Evolutionary conservation across 2,797 vertebrate genomes (phyloP), one percentile per base, ranked within the genome.

Genomic region (Gallinago nigripennis): DNA sequence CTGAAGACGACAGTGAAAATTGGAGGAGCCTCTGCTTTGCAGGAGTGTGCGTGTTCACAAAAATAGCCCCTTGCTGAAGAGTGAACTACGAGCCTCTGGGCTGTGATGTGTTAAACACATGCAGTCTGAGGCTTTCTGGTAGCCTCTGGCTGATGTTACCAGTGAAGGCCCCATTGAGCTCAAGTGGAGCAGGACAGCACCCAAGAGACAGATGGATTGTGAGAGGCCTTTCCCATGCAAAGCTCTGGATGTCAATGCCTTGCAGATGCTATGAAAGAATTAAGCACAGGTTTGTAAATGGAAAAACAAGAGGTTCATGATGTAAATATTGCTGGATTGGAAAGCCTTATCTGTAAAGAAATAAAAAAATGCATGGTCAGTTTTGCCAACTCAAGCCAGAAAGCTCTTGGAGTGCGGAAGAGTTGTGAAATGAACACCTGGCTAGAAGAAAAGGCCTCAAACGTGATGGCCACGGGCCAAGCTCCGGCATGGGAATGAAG

Each of bases 391-490:
- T 35, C 35, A 45, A 65, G 71, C 66, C 60, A 39, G 65, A 58
- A 25, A 64, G 50, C 28, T 65, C 33, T 81, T 56, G 63, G 41
- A 66, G 33, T 8, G 2, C 70, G 68, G 39, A 71, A 88, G 71
- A 64, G 53, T 81, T 60, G 75, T 93, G 86, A 92, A 95, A 73
- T 10, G 35, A 94, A 50, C 94, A 93, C 92, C 86, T 93, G 93
- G 51, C 37, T 84, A 27, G 48, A 88, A 82, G 56, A 60, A 82
- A 85, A 39, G 4, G 33, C 53, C 35, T 87, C 11, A 23, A 45
- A 85, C 20, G 5, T 23, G 45, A 70, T 31, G 37, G 35, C 60
- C 4, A 0, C 37, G 85, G 86, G 86, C 88, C 30, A 57, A 70
- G 23, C 17, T 94, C 71, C 90, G 84, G 37, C 10, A 8, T 11